phyloP scores from a whole-genome alignment of 2,113 vertebrate species.

The Bungarus multicinctus region DNA sequence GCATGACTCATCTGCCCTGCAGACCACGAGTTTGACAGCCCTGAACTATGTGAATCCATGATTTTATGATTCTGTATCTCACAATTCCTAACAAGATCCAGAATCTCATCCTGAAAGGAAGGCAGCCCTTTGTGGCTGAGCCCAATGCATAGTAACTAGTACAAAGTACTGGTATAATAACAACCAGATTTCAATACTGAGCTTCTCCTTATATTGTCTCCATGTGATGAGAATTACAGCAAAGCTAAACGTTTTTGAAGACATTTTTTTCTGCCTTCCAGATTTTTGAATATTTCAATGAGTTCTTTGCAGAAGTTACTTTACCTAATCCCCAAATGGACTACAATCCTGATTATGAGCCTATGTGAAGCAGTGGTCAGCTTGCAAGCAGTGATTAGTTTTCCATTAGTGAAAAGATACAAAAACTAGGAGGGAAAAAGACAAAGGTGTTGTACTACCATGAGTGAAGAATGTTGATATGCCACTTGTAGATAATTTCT shows the following conservation, averaged over 20 bases:
- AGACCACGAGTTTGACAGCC: too few relatives aligned
- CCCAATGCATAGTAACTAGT: not conserved
- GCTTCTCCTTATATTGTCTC: not conserved
- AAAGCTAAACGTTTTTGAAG: not conserved
- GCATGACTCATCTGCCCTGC: fast-evolving
- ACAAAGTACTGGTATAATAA: not conserved
- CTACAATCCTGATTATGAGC: not conserved
- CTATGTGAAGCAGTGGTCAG: not conserved
- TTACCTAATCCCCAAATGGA: not conserved
- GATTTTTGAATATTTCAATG: not conserved
- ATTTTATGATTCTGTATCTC: not conserved
- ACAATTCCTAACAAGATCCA: not conserved
- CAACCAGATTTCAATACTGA: not conserved
- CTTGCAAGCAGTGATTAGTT: not conserved
- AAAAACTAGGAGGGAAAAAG: not conserved
- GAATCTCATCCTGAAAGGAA: not conserved
- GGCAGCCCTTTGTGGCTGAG: not conserved
- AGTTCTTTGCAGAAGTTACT: not conserved
- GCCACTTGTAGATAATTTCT: not conserved
- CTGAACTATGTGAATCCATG: not conserved
- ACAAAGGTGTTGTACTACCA: not conserved
- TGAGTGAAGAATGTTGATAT: not conserved
- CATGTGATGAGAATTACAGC: not conserved
- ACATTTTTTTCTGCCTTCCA: not conserved
- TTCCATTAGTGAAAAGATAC: not conserved